Evolutionary conservation across 1,140 invertebrate species (phyloP).

Genomic region (Philopotamus ludificatus): DNA sequence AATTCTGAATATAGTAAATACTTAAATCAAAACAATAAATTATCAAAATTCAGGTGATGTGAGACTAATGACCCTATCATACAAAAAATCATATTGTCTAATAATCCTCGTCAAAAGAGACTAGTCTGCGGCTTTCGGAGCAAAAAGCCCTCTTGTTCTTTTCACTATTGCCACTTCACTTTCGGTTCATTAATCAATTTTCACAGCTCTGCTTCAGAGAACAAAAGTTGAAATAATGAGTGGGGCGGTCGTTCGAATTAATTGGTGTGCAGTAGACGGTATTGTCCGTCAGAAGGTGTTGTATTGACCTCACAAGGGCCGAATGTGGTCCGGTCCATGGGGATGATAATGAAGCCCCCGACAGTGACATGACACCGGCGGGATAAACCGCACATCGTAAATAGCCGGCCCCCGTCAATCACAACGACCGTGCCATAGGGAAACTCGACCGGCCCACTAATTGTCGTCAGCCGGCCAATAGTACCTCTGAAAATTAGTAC

Average conservation of each 20-base stretch:
- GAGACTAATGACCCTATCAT: no score
- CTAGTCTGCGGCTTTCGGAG: no score
- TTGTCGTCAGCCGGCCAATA: constrained; percentile 6
- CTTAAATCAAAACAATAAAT: no score
- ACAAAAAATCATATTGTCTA: no score
- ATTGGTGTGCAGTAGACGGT: no score
- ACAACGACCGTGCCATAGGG: constrained; percentile 12
- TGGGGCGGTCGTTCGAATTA: no score
- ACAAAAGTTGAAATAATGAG: neutral
- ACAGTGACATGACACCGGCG: constrained; percentile 34
- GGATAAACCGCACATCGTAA: constrained; percentile 31
- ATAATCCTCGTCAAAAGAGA: no score
- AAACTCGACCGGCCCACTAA: constrained; percentile 7
- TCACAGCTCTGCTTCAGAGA: neutral
- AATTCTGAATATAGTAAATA: no score
- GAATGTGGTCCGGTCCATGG: constrained; percentile 11
- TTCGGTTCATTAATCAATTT: no score
- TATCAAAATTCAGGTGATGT: no score
- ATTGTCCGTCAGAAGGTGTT: neutral
- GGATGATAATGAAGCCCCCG: constrained; percentile 32
- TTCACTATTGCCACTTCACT: no score
- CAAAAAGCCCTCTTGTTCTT: no score
- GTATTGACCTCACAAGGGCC: neutral
- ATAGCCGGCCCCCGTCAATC: constrained; percentile 30
- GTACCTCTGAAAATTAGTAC: neutral